phyloP scores from a whole-genome alignment of 2,888 invertebrate species.

The Melipona beecheii region DNA sequence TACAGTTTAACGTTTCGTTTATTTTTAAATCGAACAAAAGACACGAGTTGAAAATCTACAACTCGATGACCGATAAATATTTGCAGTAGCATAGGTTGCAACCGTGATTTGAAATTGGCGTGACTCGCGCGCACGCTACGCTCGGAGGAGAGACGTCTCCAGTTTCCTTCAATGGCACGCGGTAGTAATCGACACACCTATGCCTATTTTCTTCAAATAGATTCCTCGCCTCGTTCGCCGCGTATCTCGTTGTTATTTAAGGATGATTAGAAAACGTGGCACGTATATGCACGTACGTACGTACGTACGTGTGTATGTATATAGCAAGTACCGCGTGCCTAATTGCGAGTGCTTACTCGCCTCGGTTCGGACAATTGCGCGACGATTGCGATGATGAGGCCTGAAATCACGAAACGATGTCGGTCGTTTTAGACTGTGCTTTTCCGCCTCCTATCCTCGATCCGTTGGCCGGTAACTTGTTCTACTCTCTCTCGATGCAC shows the following conservation, averaged over 20 bases:
- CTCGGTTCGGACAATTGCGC: slow-evolving; percentile 74
- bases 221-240: slow-evolving; percentile 48
- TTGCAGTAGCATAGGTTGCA: not conserved
- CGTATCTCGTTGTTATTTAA: slow-evolving; percentile 78
- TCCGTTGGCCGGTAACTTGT: slow-evolving; percentile 42
- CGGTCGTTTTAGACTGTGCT: slow-evolving; percentile 47
- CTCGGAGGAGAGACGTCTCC: slow-evolving; percentile 32
- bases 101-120: slow-evolving; percentile 30
- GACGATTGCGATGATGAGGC: slow-evolving; percentile 74
- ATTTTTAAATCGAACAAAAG: not conserved
- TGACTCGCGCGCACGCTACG: slow-evolving; percentile 13
- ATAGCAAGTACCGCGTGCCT: too few relatives aligned
- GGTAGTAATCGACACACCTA: slow-evolving; percentile 36
- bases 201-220: slow-evolving; percentile 48
- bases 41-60: not conserved
- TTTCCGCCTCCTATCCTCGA: slow-evolving; percentile 7
- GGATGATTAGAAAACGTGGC: slow-evolving; percentile 74
- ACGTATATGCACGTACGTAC: slow-evolving; percentile 24
- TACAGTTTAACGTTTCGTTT: too few relatives aligned
- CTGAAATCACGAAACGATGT: slow-evolving; percentile 73
- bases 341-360: slow-evolving; percentile 43
- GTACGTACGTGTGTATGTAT: too few relatives aligned
- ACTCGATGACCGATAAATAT: not conserved
- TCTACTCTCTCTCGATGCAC: slow-evolving; percentile 47
- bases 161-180: slow-evolving; percentile 40